Conservation (phyloP, 2,113 vertebrate species). For the Piprites chloris region DNA sequence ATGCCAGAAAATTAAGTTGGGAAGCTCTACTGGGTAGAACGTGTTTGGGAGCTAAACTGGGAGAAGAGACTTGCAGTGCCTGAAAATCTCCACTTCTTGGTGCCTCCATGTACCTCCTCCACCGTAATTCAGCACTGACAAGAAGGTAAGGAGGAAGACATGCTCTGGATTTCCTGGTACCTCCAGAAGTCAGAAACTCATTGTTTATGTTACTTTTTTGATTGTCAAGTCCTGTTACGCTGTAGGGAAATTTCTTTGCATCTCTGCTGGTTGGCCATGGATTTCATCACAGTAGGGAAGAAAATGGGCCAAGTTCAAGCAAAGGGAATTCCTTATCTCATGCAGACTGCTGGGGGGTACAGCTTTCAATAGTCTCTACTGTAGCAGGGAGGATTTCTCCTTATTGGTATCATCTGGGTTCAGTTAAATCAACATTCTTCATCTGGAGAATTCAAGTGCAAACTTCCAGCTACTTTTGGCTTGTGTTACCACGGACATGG, state of each 20-base stretch:
- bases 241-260: not conserved
- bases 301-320: not conserved
- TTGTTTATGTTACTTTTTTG: not conserved
- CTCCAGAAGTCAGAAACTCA: not conserved
- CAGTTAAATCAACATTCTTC: slow-evolving; percentile 12
- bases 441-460: not conserved
- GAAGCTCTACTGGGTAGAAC: not conserved
- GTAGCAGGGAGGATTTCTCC: not conserved
- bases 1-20: not conserved
- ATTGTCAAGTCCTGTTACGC: not conserved
- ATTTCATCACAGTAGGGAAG: not conserved
- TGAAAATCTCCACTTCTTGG: not conserved
- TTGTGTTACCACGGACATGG: not conserved
- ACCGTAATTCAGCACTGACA: not conserved
- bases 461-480: not conserved
- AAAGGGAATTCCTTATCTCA: slow-evolving; percentile 22
- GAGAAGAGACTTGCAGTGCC: not conserved
- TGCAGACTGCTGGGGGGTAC: not conserved
- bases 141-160: not conserved
- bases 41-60: not conserved
- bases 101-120: not conserved
- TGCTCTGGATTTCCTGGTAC: not conserved
- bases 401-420: not conserved
- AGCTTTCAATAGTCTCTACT: not conserved
- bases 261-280: not conserved